These are phyloP conservation scores for Drosophila lutescens DNA, from an alignment of 2,888 invertebrate species.

Conservation along the genomic window DNA sequence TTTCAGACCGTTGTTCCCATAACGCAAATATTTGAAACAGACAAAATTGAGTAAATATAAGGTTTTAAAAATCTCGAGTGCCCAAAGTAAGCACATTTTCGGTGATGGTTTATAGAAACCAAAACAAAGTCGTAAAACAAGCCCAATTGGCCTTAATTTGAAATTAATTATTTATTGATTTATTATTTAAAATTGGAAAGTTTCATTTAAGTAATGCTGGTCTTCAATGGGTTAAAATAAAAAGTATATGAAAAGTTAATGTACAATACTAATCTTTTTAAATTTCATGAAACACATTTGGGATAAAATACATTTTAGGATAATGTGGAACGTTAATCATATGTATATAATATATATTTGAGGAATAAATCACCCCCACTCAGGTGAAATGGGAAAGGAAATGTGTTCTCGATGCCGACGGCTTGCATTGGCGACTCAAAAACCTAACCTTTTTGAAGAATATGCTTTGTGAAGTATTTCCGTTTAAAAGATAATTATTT, in stretches of 20 bases:
- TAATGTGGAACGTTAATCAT: too few relatives aligned
- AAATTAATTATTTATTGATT: not conserved
- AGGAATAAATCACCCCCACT: too few relatives aligned
- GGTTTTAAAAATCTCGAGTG: not conserved
- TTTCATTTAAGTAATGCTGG: not conserved
- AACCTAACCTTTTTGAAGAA: not conserved
- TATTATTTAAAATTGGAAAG: not conserved
- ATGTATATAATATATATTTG: too few relatives aligned
- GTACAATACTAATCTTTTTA: too few relatives aligned
- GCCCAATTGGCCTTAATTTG: not conserved
- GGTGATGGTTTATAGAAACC: not conserved
- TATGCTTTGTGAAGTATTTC: too few relatives aligned
- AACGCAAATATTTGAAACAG: not conserved
- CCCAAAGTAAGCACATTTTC: not conserved
- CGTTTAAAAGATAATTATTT: too few relatives aligned
- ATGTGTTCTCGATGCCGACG: not conserved
- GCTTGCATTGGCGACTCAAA: not conserved
- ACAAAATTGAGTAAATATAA: not conserved
- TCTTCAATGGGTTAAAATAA: too few relatives aligned
- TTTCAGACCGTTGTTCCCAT: constrained; percentile 17
- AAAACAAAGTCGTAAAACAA: not conserved
- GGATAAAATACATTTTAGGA: too few relatives aligned
- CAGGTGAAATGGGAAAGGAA: too few relatives aligned
- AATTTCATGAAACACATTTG: too few relatives aligned
- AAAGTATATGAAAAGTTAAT: too few relatives aligned